Percentiles rank a stretch among this genome's conserved stretches.
Evolutionary conservation across 2,888 invertebrate species (phyloP).

Genomic region (Macaria liturata): DNA sequence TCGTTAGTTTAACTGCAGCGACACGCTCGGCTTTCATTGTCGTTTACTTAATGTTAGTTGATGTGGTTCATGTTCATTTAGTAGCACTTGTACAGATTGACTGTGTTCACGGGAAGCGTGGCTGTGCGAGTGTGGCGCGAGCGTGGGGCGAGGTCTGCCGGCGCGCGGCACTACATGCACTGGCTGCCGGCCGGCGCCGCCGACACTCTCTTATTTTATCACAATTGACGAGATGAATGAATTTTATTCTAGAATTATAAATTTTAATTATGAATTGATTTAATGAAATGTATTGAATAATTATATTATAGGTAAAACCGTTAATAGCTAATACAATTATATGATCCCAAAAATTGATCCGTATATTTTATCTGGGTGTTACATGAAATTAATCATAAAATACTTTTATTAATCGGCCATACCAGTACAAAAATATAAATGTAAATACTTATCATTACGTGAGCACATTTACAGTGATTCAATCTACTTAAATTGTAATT

Average conservation of each 20-base stretch:
- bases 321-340: conserved; percentile 27
- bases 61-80: conserved; percentile 31
- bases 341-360: conserved; percentile 59
- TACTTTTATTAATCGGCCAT: conserved; percentile 63
- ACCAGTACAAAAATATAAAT: conserved; percentile 75
- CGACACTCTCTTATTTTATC: not conserved
- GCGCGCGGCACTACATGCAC: not conserved
- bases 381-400: conserved; percentile 52
- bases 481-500: conserved; percentile 74
- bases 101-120: conserved; percentile 37
- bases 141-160: conserved; percentile 18
- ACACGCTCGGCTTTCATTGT: conserved; percentile 30
- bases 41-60: conserved; percentile 30
- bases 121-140: conserved; percentile 43
- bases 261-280: too few species aligned
- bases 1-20: conserved; percentile 59
- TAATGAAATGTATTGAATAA: too few species aligned
- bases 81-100: conserved; percentile 43
- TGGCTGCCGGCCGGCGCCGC: not conserved
- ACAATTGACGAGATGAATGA: too few species aligned
- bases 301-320: conserved; percentile 24
- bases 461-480: conserved; percentile 68
- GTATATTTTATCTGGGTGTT: conserved; percentile 65
- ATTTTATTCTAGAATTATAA: too few species aligned
- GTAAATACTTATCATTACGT: conserved; percentile 67